Evolutionary conservation across 2,888 invertebrate genomes (phyloP).

Genomic region (Chalcosyrphus nemorum): DNA sequence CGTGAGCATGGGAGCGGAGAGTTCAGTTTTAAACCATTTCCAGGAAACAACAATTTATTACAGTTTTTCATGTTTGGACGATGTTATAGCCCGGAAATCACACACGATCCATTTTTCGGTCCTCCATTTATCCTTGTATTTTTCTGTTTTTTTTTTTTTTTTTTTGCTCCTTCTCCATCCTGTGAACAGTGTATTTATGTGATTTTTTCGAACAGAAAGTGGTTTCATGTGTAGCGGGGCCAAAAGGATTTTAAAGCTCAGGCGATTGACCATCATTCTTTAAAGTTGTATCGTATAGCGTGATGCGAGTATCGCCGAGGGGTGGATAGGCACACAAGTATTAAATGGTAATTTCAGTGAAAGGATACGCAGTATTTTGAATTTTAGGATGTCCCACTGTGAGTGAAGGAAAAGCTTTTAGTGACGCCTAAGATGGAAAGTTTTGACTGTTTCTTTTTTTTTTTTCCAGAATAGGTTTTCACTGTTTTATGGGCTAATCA

Average conservation of each 20-base stretch:
- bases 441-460: not conserved
- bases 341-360: conserved; percentile 46
- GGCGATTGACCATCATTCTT: conserved; percentile 24
- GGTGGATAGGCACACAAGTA: not conserved
- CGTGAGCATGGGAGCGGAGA: not conserved
- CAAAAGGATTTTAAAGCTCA: conserved; percentile 26
- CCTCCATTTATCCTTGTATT: conserved; percentile 10
- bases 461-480: not conserved
- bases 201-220: not conserved
- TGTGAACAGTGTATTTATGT: conserved; percentile 11
- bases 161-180: not conserved
- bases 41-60: conserved; percentile 60
- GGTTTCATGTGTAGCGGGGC: conserved; percentile 1
- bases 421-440: not conserved
- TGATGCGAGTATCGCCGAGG: not conserved
- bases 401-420: conserved; percentile 11
- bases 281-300: conserved; percentile 3
- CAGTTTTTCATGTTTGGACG: conserved; percentile 58
- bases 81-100: conserved; percentile 57
- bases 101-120: conserved; percentile 49
- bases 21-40: conserved; percentile 29
- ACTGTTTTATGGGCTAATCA: conserved; percentile 43
- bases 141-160: conserved; percentile 9
- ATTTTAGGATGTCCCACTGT: not conserved
- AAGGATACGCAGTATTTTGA: conserved; percentile 7